phyloP scores from a whole-genome alignment of 2,888 invertebrate genomes.

The Eupithecia vulgata region DNA sequence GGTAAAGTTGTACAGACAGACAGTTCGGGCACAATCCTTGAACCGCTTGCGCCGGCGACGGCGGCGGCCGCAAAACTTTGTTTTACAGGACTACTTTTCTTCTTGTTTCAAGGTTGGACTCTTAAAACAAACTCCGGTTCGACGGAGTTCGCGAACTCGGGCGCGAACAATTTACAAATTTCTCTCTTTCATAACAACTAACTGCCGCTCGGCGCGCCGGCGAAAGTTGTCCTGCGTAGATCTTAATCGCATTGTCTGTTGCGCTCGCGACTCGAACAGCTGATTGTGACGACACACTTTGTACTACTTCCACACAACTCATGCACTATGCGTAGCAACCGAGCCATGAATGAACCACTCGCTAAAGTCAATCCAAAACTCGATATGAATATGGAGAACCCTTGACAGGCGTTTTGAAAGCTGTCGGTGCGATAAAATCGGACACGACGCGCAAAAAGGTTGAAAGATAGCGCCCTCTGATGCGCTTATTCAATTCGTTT shows the following conservation, averaged over 20 bases:
- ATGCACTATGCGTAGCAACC: constrained; percentile 49
- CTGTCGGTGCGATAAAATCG: constrained; percentile 51
- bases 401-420: constrained; percentile 50
- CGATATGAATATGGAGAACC: constrained; percentile 44
- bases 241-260: constrained; percentile 85
- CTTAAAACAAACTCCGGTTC: constrained; percentile 85
- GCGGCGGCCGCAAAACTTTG: constrained; percentile 85
- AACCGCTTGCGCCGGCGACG: constrained; percentile 85
- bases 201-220: constrained; percentile 84
- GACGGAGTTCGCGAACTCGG: constrained; percentile 85
- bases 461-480: constrained; percentile 67
- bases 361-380: constrained; percentile 16
- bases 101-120: constrained; percentile 86
- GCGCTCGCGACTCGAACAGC: constrained; percentile 82
- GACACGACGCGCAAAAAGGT: constrained; percentile 54
- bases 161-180: constrained; percentile 86
- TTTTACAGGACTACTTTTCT: constrained; percentile 86
- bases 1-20: constrained; percentile 85
- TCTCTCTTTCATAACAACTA: constrained; percentile 86
- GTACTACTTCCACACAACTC: constrained; percentile 72
- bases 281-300: constrained; percentile 79
- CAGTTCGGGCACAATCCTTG: constrained; percentile 85
- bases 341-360: constrained; percentile 19
- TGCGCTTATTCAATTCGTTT: constrained; percentile 81
- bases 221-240: constrained; percentile 85